phyloP scores from a whole-genome alignment of 2,113 vertebrate species.

The Probosciger aterrimus region DNA sequence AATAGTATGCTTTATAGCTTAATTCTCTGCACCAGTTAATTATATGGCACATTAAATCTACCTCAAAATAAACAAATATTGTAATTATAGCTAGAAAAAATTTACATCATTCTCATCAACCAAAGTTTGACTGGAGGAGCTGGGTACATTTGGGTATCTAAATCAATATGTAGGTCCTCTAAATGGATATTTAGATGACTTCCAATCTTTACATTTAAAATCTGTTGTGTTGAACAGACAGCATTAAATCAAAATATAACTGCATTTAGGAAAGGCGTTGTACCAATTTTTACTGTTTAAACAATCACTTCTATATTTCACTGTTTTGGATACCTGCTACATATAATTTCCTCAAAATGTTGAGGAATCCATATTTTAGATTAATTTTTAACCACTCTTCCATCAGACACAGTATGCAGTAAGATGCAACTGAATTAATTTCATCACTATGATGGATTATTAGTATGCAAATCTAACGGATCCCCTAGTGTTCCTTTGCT shows the following conservation, averaged over 20 bases:
- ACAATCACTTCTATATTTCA: background rate
- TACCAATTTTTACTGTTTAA: background rate
- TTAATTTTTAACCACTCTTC: background rate
- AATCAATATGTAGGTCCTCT: background rate
- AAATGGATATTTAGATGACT: background rate
- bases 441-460: conserved; percentile 32
- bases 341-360: background rate
- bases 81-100: conserved; percentile 14
- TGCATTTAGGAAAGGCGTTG: background rate
- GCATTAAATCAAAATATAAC: background rate
- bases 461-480: conserved; percentile 48
- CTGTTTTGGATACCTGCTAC: background rate
- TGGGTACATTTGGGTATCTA: background rate
- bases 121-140: background rate
- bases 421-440: conserved; percentile 34
- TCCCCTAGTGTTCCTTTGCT: conserved; percentile 28
- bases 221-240: background rate
- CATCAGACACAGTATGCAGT: background rate
- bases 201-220: background rate
- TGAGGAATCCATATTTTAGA: background rate
- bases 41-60: conserved; percentile 65
- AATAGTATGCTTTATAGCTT: conserved; percentile 28
- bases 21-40: conserved; percentile 62
- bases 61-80: conserved; percentile 68
- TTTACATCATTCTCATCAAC: background rate